A percentile compares a stretch with the other conserved stretches of the same genome.
phyloP scores from a whole-genome alignment of 1,140 invertebrate genomes.

The Ctenoplectra terminalis region DNA sequence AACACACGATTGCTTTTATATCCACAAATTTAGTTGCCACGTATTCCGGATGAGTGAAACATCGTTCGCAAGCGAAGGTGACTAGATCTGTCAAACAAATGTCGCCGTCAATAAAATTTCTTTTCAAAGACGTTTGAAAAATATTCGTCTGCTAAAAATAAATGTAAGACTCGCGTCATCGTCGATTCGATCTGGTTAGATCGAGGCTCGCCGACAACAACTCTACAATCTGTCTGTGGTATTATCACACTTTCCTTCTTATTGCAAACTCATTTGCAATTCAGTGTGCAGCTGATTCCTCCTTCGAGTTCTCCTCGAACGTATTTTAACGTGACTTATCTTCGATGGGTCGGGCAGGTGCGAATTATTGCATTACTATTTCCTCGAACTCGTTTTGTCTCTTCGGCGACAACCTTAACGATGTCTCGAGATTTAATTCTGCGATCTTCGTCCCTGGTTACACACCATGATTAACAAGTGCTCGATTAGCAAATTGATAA shows the following conservation, averaged over 20 bases:
- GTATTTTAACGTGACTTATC: slow-evolving; percentile 10
- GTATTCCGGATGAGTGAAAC: not conserved
- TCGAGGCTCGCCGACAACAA: no score
- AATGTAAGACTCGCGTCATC: no score
- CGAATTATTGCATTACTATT: slow-evolving; percentile 15
- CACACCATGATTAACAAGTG: not conserved
- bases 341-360: slow-evolving; percentile 8
- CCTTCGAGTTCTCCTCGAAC: not conserved
- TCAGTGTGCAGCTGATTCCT: slow-evolving; percentile 31
- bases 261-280: slow-evolving; percentile 13
- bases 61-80: not conserved
- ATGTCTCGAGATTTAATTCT: not conserved
- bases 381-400: not conserved
- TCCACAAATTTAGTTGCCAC: not conserved
- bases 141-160: not conserved
- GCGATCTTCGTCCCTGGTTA: not conserved
- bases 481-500: not conserved
- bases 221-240: not conserved
- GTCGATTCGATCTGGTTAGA: not conserved
- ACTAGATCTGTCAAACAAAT: not conserved
- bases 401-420: not conserved
- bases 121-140: no score
- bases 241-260: not conserved
- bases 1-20: no score
- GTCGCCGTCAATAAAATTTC: not conserved